Conservation (phyloP, 1,140 invertebrate species). For the Polypedilum pembai region DNA sequence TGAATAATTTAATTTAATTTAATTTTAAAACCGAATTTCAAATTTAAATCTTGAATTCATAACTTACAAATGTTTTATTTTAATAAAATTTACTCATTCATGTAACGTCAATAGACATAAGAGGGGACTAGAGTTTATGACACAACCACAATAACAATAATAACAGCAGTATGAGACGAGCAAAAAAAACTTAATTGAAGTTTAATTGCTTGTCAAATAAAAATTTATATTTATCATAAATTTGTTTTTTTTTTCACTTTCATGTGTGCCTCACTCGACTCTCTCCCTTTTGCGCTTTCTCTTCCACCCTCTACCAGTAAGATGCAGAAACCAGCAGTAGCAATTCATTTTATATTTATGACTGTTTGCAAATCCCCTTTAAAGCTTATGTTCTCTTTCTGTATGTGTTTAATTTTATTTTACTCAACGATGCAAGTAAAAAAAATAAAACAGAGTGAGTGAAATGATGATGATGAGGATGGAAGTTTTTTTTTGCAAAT, state of each 20-base stretch:
- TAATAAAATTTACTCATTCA: too few species aligned
- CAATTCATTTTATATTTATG: slow-evolving; percentile 13
- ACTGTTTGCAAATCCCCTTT: slow-evolving; percentile 4
- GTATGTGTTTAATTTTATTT: too few species aligned
- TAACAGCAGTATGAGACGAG: neutral
- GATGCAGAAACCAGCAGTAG: neutral
- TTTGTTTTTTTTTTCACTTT: slow-evolving; percentile 6
- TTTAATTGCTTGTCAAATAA: slow-evolving; percentile 19
- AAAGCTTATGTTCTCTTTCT: neutral
- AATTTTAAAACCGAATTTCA: too few species aligned
- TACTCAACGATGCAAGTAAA: too few species aligned
- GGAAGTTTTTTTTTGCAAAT: neutral
- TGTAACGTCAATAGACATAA: too few species aligned
- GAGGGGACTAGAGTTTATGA: too few species aligned
- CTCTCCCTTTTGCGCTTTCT: neutral
- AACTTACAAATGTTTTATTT: too few species aligned
- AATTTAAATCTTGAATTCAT: too few species aligned
- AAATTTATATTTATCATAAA: slow-evolving; percentile 20
- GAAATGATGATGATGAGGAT: too few species aligned
- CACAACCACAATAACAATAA: neutral
- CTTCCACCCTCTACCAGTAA: neutral
- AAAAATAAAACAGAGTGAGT: too few species aligned
- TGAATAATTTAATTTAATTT: too few species aligned
- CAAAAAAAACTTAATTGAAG: slow-evolving; percentile 7
- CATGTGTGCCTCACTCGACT: neutral